Base-by-base conservation (phyloP, 2,797 vertebrate species). In the Philypnodon macrostomus region DNA sequence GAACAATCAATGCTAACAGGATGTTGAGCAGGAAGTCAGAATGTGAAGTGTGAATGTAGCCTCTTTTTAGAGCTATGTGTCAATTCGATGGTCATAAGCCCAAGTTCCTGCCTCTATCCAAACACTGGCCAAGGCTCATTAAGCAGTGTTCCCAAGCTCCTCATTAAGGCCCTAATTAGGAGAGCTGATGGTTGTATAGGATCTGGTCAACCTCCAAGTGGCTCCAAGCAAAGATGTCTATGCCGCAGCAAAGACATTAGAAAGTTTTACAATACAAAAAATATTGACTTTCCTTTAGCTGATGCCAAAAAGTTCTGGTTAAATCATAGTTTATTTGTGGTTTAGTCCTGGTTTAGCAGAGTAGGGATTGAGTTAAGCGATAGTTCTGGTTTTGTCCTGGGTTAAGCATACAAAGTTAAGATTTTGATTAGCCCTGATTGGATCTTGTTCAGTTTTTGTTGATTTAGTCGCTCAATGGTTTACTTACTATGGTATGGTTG, bases 141-240 rank as follows among this genome's bases (percentile, higher is more conserved):
- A 84, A 73, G 32, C 60, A 41, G 8, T 49, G 66, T 52, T 74
- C 78, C 60, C 72, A 60, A 77, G 72, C 54, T 65, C 65, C 67
- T 81, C 56, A 51, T 80, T 84, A 62, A 58, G 60, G 51, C 52
- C 56, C 68, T 80, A 83, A 88, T 85, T 85, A 85, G 70, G 53
- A 26, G 30, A 79, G 49, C 40, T 58, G 68, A 58, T 58, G 58
- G 60, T 69, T 67, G 63, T 67, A 55, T 47, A 50, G 27, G 60
- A 68, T 58, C 58, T 77, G 65, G 60, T 81, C 71, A 53, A 83
- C 65, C 66, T 79, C 77, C 36, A 69, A 70, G 60, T 58, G 1
- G n/a, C 70, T 69, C 35, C 27, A 30, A 58, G 54, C 45, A 26
- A 57, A 58, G 52, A 66, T 2, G 33, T 36, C 38, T 40, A 55